Evolutionary conservation across 1,140 invertebrate species (phyloP).

Genomic region (Drosophila subpulchrella): DNA sequence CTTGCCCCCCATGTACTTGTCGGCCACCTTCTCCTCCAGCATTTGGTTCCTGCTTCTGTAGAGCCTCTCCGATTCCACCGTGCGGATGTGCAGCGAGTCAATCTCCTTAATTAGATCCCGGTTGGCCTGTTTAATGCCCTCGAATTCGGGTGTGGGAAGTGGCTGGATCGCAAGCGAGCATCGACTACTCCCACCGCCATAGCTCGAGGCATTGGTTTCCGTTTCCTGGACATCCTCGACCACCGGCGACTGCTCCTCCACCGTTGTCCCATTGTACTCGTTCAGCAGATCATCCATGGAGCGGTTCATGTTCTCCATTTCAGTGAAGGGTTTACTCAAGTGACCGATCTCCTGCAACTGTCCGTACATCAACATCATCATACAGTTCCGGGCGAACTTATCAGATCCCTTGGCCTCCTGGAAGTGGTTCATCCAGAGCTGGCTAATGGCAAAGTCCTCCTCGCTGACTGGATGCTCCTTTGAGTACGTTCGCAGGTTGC

Average conservation of each 20-base stretch:
- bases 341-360: slow-evolving; percentile 44
- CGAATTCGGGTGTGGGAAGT: background rate
- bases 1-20: background rate
- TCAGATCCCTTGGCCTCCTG: slow-evolving; percentile 4
- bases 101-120: slow-evolving; percentile 24
- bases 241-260: background rate
- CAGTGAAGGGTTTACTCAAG: slow-evolving; percentile 48
- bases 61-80: slow-evolving; percentile 11
- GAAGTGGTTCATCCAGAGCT: slow-evolving; percentile 51
- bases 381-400: slow-evolving; percentile 62
- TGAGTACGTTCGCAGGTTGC: slow-evolving; percentile 1
- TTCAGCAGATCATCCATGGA: slow-evolving; percentile 43
- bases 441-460: slow-evolving; percentile 16
- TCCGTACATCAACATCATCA: slow-evolving; percentile 57
- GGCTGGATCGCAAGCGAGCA: background rate
- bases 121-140: slow-evolving; percentile 13
- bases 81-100: slow-evolving; percentile 15
- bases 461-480: slow-evolving; percentile 27
- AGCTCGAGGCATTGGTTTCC: slow-evolving; percentile 6
- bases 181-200: background rate
- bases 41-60: background rate
- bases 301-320: slow-evolving; percentile 11
- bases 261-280: slow-evolving; percentile 23
- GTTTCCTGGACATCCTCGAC: background rate
- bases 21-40: background rate